Percentiles rank a stretch among this genome's conserved stretches.
Conservation (phyloP, 2,113 vertebrate species). For the Clarias macrocephalus region DNA sequence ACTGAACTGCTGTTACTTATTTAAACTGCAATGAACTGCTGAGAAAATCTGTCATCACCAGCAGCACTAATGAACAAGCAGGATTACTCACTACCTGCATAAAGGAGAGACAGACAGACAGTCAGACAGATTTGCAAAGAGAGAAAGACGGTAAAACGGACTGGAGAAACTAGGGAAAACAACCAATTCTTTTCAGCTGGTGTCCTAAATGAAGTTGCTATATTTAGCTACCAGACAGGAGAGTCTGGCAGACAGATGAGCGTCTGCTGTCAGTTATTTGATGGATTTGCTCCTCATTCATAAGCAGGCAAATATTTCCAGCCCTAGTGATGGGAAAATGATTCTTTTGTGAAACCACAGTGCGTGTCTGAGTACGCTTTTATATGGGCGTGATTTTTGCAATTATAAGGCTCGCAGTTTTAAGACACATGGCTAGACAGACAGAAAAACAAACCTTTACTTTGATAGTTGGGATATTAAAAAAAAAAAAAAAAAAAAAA, state of each 20-base stretch:
- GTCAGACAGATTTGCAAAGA: conserved; percentile 55
- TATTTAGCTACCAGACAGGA: conserved; percentile 60
- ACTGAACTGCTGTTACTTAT: background rate
- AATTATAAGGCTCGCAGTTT: background rate
- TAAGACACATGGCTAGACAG: background rate
- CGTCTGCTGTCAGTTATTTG: conserved; percentile 19
- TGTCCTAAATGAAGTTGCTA: conserved; percentile 58
- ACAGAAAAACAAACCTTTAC: background rate
- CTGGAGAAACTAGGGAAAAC: conserved; percentile 44
- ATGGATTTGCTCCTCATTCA: conserved; percentile 6
- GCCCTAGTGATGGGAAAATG: background rate
- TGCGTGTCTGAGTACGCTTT: conserved; percentile 26
- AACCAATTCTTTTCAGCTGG: conserved; percentile 20
- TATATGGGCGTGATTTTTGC: background rate
- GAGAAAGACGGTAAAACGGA: conserved; percentile 58
- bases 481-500: background rate
- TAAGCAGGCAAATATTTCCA: conserved; percentile 12
- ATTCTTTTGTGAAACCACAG: conserved; percentile 14
- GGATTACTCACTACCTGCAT: conserved; percentile 68
- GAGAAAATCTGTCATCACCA: conserved; percentile 57
- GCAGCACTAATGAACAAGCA: conserved; percentile 61
- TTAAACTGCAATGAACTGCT: conserved; percentile 58
- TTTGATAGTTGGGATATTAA: background rate
- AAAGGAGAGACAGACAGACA: conserved; percentile 60
- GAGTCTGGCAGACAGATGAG: conserved; percentile 28